A percentile compares a stretch with the other conserved stretches of the same genome.
Evolutionary conservation across 1,140 invertebrate genomes (phyloP).

Genomic region (Hylaeus anthracinus): DNA sequence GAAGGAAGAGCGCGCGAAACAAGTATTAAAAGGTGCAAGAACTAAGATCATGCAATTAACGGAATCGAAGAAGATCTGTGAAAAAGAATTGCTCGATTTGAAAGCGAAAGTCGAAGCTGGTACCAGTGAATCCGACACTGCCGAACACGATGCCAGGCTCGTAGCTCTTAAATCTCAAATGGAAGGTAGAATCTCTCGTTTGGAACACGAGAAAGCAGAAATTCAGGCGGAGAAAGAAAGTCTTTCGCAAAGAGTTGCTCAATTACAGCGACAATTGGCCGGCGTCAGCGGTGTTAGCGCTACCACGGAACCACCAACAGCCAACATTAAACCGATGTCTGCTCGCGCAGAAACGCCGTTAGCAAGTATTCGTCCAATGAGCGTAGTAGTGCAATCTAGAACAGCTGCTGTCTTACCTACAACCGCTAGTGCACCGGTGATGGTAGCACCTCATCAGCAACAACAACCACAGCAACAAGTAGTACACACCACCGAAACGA

Average conservation of each 20-base stretch:
- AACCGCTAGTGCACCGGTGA: conserved; percentile 82
- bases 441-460: conserved; percentile 84
- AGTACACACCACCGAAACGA: conserved; percentile 81
- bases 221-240: conserved; percentile 86
- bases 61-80: conserved; percentile 84
- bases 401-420: conserved; percentile 91
- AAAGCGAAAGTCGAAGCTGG: conserved; percentile 81
- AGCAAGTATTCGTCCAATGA: conserved; percentile 96
- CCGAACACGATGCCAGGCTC: conserved; percentile 83
- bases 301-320: conserved; percentile 89
- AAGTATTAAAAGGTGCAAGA: conserved; percentile 87
- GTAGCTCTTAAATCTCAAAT: conserved; percentile 86
- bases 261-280: conserved; percentile 90
- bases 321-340: conserved; percentile 97
- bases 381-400: conserved; percentile 86
- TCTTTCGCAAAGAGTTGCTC: conserved; percentile 86
- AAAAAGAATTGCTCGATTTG: conserved; percentile 83
- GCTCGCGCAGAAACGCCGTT: conserved; percentile 90
- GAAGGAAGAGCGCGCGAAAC: conserved; percentile 88
- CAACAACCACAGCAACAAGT: conserved; percentile 74
- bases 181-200: conserved; percentile 85
- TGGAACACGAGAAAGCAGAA: conserved; percentile 90
- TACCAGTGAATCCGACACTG: conserved; percentile 59
- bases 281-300: conserved; percentile 85
- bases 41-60: conserved; percentile 86